Evolutionary conservation across 2,888 invertebrate species (phyloP), one percentile per base, ranked within the genome.

Genomic region (Laspeyria flexula): DNA sequence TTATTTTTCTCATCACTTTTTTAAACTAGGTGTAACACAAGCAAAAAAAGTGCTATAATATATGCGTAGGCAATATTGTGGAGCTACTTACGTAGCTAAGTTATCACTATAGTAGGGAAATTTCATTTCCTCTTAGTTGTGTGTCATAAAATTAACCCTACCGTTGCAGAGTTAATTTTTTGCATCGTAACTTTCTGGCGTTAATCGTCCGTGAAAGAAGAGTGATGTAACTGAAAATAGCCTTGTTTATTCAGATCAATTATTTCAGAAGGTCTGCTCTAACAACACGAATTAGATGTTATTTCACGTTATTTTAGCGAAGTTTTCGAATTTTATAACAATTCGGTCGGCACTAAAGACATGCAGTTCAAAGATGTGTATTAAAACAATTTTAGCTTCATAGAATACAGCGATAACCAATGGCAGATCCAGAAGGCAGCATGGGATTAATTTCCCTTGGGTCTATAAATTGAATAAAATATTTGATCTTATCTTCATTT

Each of bases 1-100:
- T 57, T 53, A 58, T 63, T 68, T 66, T 58, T 60, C 51, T 65
- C 50, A 66, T 56, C 58, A 55, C 48, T 38, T 35, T 10, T 5
- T 25, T 59, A 52, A 47, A 47, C 37, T 56, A 65, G 50, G 49
- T 59, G 44, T 49, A 45, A 45, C 11, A 48, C 18, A 49, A 55
- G 47, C 39, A 34, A 60, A 48, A 42, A 42, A 45, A 51, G 41
- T 44, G 45, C 41, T 43, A 30, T 34, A 39, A 42, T 43, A 45
- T 40, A 46, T 65, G 51, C 54, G 30, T n/a, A 43, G 47, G 37
- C 53, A 53, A 60, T 43, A 38, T 50, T 42, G 15, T 35, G 45
- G 30, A 10, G 35, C 41, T 35, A 31, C 15, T 1, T 29, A 11
- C 21, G 16, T 47, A 47, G 16, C 16, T n/a, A 37, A 15, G 35